phyloP scores from a whole-genome alignment of 2,797 vertebrate genomes.

The Ateles fusciceps region DNA sequence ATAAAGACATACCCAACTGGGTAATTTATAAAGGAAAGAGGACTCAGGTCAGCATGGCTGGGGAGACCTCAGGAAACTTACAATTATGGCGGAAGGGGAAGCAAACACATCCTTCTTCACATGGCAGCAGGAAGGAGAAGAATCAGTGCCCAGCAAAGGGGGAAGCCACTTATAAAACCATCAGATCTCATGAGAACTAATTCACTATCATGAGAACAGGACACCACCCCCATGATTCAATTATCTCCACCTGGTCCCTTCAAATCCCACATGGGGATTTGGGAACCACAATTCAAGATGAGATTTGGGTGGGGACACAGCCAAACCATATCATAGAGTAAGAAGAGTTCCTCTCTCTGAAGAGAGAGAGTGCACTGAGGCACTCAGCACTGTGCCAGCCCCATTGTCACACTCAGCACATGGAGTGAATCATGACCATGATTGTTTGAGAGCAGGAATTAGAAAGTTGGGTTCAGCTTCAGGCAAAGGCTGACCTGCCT shows the following conservation, averaged over 20 bases:
- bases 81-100: background rate
- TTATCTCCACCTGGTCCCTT: background rate
- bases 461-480: background rate
- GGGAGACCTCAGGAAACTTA: background rate
- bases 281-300: background rate
- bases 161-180: background rate
- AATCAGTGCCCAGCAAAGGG: background rate
- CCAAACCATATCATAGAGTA: background rate
- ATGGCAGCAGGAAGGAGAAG: background rate
- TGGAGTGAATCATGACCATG: background rate
- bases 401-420: fast-evolving
- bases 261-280: background rate
- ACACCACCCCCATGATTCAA: background rate
- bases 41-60: background rate
- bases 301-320: background rate
- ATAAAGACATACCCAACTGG: background rate
- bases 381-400: background rate
- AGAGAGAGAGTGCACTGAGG: background rate
- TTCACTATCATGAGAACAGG: background rate
- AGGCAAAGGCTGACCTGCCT: background rate
- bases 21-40: background rate
- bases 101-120: background rate
- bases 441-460: background rate
- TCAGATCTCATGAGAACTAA: background rate
- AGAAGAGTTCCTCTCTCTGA: background rate